These are phyloP conservation scores for Sorex fumeus DNA, from an alignment of 2,113 vertebrate genomes.

Conservation along the genomic window DNA sequence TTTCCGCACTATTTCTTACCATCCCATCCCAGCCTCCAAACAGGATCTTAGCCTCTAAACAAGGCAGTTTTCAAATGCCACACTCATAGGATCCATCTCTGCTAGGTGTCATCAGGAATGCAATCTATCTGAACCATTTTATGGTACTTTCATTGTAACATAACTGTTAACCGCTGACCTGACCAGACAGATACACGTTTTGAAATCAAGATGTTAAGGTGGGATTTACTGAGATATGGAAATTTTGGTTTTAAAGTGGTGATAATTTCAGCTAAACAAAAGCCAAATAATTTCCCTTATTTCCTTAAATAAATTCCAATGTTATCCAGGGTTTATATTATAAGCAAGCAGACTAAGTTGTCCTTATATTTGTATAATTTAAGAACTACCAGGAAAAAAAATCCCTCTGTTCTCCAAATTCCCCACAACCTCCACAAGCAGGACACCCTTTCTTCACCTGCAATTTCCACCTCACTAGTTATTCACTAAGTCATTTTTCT, in stretches of 20 bases:
- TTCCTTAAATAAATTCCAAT: slow-evolving; percentile 23
- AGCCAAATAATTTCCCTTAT: neutral
- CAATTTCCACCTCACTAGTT: neutral
- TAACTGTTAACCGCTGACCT: neutral
- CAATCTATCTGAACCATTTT: neutral
- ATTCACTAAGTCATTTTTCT: neutral
- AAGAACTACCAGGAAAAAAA: neutral
- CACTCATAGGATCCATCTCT: neutral
- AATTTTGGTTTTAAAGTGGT: neutral
- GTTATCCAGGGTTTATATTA: neutral
- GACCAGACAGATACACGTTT: neutral
- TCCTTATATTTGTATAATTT: neutral
- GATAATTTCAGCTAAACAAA: neutral
- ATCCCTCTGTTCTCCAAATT: neutral
- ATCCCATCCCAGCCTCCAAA: neutral
- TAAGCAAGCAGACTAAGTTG: neutral
- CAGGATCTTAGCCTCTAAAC: neutral
- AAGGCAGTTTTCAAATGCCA: neutral
- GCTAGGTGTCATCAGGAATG: neutral
- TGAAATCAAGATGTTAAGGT: slow-evolving; percentile 8
- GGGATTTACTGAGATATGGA: neutral
- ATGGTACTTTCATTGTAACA: too few relatives aligned
- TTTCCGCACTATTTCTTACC: slow-evolving; percentile 48
- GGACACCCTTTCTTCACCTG: neutral
- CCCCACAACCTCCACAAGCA: neutral